phyloP scores from a whole-genome alignment of 1,140 invertebrate species.

The Saccostrea cuccullata region DNA sequence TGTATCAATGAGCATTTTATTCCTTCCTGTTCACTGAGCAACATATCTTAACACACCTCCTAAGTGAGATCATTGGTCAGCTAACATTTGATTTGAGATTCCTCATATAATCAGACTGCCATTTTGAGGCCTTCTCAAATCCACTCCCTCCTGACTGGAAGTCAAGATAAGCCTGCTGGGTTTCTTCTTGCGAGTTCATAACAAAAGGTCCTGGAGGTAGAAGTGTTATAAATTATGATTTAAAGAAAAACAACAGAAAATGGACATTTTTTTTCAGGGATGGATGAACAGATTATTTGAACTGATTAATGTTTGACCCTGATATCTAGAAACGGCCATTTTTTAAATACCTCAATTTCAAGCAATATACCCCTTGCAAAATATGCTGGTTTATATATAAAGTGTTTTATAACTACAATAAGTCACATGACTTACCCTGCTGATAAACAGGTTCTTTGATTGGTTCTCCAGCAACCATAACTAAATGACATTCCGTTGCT shows the following conservation, averaged over 20 bases:
- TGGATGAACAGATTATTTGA: no score
- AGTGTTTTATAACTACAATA: not conserved
- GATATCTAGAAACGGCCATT: no score
- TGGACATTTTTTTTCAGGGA: no score
- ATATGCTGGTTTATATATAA: no score
- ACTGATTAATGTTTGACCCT: no score
- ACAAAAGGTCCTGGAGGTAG: conserved; percentile 78
- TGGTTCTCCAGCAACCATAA: conserved; percentile 77
- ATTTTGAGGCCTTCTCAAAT: conserved; percentile 78
- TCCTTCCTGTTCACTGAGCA: no score
- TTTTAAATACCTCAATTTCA: no score
- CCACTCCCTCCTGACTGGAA: conserved; percentile 75
- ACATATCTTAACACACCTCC: no score
- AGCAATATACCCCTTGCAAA: no score
- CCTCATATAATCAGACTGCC: conserved; percentile 65
- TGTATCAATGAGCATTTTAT: no score
- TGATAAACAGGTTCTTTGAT: conserved; percentile 78
- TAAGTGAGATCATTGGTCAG: no score
- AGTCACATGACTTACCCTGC: conserved; percentile 67
- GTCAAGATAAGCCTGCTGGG: conserved; percentile 76
- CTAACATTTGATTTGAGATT: not conserved
- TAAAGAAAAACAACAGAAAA: no score
- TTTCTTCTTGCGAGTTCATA: conserved; percentile 78
- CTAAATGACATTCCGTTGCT: conserved; percentile 70
- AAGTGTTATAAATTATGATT: not conserved